Percentiles rank a stretch among this genome's conserved stretches.
Evolutionary conservation across 2,113 vertebrate species (phyloP).

Genomic region (crab-eating macaque (Macaca fascicularis)): DNA sequence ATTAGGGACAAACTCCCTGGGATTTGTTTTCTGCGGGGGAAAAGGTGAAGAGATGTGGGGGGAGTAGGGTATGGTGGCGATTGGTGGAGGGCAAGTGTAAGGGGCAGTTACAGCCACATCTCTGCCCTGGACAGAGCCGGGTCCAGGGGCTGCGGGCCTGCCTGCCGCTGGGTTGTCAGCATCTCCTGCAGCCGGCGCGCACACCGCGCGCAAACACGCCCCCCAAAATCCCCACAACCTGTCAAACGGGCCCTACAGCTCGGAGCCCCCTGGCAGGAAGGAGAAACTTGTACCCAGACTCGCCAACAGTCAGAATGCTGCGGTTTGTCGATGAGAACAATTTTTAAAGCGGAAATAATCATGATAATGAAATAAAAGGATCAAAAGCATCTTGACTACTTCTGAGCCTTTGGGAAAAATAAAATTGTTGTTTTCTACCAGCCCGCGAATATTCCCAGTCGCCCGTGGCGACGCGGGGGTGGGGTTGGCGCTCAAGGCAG

Average conservation of each 20-base stretch:
- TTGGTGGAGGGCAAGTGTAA: not conserved
- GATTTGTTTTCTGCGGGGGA: not conserved
- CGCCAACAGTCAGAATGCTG: not conserved
- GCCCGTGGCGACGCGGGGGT: not conserved
- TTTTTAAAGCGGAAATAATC: not conserved
- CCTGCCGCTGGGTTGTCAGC: constrained; percentile 53
- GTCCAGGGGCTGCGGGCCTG: not conserved
- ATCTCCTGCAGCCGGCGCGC: not conserved
- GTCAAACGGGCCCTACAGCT: not conserved
- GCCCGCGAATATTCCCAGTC: not conserved
- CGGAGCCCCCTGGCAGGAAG: not conserved
- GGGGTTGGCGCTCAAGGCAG: not conserved
- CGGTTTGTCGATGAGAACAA: not conserved
- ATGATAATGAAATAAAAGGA: not conserved
- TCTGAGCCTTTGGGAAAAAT: not conserved
- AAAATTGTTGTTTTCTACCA: not conserved
- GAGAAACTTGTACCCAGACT: constrained; percentile 60
- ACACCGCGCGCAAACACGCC: constrained; percentile 45
- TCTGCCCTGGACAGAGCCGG: not conserved
- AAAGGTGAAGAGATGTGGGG: not conserved
- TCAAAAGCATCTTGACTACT: not conserved
- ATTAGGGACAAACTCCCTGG: not conserved
- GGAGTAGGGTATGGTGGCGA: constrained; percentile 40
- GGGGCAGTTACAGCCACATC: not conserved
- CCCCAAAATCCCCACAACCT: not conserved